These are phyloP conservation scores for Marmota flaviventris DNA, from an alignment of 2,113 vertebrate genomes.

Conservation along the genomic window DNA sequence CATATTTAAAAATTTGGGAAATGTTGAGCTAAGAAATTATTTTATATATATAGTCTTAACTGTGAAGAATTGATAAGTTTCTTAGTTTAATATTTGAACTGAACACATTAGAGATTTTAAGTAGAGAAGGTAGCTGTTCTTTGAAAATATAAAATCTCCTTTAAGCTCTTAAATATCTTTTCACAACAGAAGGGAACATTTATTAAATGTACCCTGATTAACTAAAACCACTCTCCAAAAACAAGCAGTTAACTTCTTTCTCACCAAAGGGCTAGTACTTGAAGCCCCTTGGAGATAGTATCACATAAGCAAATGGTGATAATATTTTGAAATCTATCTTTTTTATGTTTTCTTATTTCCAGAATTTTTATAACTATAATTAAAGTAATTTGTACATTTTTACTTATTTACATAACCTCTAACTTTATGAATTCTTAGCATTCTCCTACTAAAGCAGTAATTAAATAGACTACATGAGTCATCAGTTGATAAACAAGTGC, in stretches of 20 bases:
- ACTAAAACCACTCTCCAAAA: not conserved
- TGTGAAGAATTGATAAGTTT: slow-evolving; percentile 4
- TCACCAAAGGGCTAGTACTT: not conserved
- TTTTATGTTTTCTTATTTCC: slow-evolving; percentile 22
- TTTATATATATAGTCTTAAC: not conserved
- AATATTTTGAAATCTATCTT: slow-evolving; percentile 5
- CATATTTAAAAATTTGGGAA: not conserved
- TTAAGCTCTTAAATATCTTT: slow-evolving; percentile 27
- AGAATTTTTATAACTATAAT: slow-evolving; percentile 3
- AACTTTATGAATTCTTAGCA: slow-evolving; percentile 43
- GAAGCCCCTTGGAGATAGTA: not conserved
- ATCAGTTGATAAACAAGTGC: slow-evolving; percentile 15
- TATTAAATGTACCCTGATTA: not conserved
- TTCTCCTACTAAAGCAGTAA: slow-evolving; percentile 64
- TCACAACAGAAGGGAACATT: not conserved
- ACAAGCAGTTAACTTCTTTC: not conserved
- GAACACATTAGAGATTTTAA: slow-evolving; percentile 16
- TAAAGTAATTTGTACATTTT: slow-evolving; percentile 44
- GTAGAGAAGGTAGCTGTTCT: slow-evolving; percentile 4
- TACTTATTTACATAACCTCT: slow-evolving; percentile 65
- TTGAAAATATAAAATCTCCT: slow-evolving; percentile 22
- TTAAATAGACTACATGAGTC: slow-evolving; percentile 62
- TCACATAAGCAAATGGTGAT: not conserved
- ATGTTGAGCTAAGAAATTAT: not conserved
- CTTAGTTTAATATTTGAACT: slow-evolving; percentile 50